These are phyloP conservation scores for Linurgus olivaceus DNA, from an alignment of 2,797 vertebrate species.

Conservation along the genomic window DNA sequence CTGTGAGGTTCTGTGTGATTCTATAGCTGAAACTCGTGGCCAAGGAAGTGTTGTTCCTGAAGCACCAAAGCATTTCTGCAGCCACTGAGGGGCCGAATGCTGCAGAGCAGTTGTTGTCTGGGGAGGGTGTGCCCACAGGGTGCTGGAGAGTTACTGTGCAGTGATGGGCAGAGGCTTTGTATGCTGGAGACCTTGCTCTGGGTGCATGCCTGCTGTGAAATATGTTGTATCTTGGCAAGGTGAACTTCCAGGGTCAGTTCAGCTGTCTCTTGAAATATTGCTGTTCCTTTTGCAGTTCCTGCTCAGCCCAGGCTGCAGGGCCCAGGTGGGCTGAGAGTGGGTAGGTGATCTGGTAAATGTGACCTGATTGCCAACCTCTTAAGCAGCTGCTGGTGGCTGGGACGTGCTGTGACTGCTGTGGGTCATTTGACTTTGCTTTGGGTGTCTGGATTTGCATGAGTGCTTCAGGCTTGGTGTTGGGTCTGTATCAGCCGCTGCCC, in stretches of 20 bases:
- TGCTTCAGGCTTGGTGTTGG: neutral
- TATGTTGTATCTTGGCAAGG: neutral
- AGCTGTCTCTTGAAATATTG: neutral
- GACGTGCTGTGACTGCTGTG: neutral
- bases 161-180: neutral
- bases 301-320: neutral
- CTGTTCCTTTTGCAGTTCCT: neutral
- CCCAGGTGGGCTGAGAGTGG: neutral
- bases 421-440: neutral
- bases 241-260: neutral
- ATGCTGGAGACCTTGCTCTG: neutral
- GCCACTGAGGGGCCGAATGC: fast-evolving
- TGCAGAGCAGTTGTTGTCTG: neutral
- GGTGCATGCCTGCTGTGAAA: neutral
- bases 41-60: neutral
- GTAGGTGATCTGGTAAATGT: neutral
- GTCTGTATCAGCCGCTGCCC: neutral
- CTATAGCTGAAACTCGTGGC: neutral
- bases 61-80: neutral
- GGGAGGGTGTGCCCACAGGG: neutral
- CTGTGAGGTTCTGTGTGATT: neutral
- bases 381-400: neutral
- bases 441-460: neutral
- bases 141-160: neutral
- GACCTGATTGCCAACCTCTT: neutral